phyloP scores from a whole-genome alignment of 2,888 invertebrate genomes.

The Ennomos fuscantarius region DNA sequence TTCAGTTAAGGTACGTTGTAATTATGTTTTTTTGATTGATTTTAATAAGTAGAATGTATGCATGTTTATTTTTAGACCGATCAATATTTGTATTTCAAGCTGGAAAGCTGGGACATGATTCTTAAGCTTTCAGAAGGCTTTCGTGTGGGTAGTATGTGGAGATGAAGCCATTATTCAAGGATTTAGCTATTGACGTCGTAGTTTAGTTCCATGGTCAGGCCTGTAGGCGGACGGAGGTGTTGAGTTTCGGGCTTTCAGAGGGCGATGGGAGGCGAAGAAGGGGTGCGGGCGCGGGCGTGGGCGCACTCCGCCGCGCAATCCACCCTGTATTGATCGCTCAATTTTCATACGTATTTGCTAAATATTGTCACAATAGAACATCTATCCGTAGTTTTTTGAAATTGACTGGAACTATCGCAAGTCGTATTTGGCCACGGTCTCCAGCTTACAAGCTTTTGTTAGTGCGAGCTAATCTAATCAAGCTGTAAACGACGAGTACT shows the following conservation, averaged over 20 bases:
- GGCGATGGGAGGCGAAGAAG: slow-evolving; percentile 48
- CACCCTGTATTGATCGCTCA: slow-evolving; percentile 76
- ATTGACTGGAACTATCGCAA: background rate
- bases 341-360: slow-evolving; percentile 71
- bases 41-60: too few relatives aligned
- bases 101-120: background rate
- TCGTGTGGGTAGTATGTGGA: slow-evolving; percentile 8
- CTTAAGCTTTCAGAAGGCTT: slow-evolving; percentile 6
- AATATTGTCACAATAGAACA: slow-evolving; percentile 64
- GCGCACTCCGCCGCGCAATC: slow-evolving; percentile 62
- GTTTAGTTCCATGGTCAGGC: slow-evolving; percentile 54
- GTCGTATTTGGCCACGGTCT: background rate
- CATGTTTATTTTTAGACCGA: slow-evolving; percentile 27
- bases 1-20: slow-evolving; percentile 15
- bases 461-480: too few relatives aligned
- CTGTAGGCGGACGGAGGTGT: slow-evolving; percentile 69
- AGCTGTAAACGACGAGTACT: too few relatives aligned
- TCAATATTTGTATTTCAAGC: slow-evolving; percentile 12
- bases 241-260: slow-evolving; percentile 58
- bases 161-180: slow-evolving; percentile 9
- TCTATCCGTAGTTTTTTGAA: slow-evolving; percentile 28
- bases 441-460: background rate
- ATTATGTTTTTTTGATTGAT: too few relatives aligned
- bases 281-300: slow-evolving; percentile 62
- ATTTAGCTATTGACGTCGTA: slow-evolving; percentile 43